Evolutionary conservation across 2,797 vertebrate species (phyloP).

Genomic region (Spinibarbus caldwelli): DNA sequence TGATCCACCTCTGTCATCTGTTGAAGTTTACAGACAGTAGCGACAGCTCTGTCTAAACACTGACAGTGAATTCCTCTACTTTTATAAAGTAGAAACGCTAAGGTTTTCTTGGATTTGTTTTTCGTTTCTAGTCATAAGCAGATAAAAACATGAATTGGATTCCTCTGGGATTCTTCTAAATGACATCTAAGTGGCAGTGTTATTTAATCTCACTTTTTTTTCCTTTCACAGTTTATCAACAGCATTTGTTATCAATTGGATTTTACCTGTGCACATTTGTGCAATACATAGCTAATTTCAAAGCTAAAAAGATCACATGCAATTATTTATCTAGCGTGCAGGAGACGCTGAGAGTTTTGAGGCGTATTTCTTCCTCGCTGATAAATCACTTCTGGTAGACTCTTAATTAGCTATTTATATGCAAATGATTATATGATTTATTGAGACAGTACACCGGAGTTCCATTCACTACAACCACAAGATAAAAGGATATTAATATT

Average conservation of each 20-base stretch:
- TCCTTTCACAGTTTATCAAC: slow-evolving; percentile 8
- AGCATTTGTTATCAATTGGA: slow-evolving; percentile 8
- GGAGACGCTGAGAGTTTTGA: slow-evolving; percentile 43
- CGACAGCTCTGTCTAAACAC: slow-evolving; percentile 59
- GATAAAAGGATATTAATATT: slow-evolving; percentile 59
- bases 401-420: slow-evolving; percentile 71
- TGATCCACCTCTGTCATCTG: slow-evolving; percentile 65
- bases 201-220: slow-evolving; percentile 21
- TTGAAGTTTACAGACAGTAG: slow-evolving; percentile 68
- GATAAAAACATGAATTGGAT: background rate
- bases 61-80: slow-evolving; percentile 69
- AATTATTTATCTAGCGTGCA: slow-evolving; percentile 57
- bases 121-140: slow-evolving; percentile 44
- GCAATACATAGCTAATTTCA: slow-evolving; percentile 36
- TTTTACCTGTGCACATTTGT: slow-evolving; percentile 25
- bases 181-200: slow-evolving; percentile 42
- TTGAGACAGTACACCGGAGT: slow-evolving; percentile 57
- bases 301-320: slow-evolving; percentile 55
- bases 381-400: slow-evolving; percentile 64
- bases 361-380: slow-evolving; percentile 57
- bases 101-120: slow-evolving; percentile 67
- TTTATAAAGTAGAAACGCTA: slow-evolving; percentile 57
- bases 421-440: slow-evolving; percentile 66
- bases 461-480: slow-evolving; percentile 48
- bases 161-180: slow-evolving; percentile 22